Evolutionary conservation across 2,888 invertebrate genomes (phyloP).

Genomic region (Agriotes lineatus): DNA sequence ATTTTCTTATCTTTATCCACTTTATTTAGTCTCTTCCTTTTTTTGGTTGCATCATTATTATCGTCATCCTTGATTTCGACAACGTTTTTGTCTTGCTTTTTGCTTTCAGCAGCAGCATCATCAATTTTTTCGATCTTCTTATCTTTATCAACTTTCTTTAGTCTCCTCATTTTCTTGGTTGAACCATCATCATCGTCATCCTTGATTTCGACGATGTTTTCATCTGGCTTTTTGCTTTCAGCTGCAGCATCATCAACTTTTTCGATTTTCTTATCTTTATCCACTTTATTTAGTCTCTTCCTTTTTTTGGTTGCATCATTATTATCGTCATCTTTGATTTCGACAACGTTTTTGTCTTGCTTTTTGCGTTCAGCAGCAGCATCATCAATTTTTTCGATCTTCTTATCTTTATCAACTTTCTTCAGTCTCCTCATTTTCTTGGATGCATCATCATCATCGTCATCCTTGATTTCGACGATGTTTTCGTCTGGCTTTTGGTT

Average conservation of each 20-base stretch:
- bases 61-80: too few species aligned
- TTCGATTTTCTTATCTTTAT: too few species aligned
- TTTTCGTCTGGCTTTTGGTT: background rate
- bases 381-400: constrained; percentile 20
- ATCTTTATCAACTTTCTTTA: constrained; percentile 20
- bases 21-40: constrained; percentile 6
- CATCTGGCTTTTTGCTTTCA: too few species aligned
- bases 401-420: constrained; percentile 22
- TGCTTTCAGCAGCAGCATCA: constrained; percentile 1
- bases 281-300: too few species aligned
- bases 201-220: background rate
- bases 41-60: too few species aligned
- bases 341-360: background rate
- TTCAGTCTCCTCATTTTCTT: constrained; percentile 15
- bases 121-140: constrained; percentile 14
- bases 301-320: too few species aligned
- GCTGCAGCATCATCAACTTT: constrained; percentile 18
- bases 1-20: background rate
- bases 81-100: background rate
- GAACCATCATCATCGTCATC: background rate
- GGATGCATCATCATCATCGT: background rate
- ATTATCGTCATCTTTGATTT: background rate
- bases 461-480: background rate
- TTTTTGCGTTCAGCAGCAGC: background rate
- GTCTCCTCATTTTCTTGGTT: constrained; percentile 22